phyloP scores from a whole-genome alignment of 2,113 vertebrate genomes.

The Bubo blakistoni region DNA sequence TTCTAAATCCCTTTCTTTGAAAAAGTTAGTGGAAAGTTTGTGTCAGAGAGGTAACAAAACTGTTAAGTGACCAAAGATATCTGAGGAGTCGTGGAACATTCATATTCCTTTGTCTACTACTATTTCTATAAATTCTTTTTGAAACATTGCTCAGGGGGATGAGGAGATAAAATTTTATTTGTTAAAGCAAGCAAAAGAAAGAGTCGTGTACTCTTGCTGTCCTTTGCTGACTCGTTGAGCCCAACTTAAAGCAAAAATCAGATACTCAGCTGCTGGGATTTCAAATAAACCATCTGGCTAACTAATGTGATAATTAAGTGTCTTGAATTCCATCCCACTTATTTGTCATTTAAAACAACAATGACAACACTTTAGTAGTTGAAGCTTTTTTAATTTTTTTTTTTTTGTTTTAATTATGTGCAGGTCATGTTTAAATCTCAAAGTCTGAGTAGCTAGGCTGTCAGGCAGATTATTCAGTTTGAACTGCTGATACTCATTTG shows the following conservation, averaged over 20 bases:
- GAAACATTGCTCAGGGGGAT: neutral
- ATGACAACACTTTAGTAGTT: neutral
- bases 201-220: neutral
- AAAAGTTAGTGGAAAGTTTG: neutral
- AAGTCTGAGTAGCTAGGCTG: neutral
- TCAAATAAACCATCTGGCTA: slow-evolving; percentile 44
- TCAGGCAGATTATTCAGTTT: neutral
- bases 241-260: slow-evolving; percentile 4
- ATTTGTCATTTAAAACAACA: slow-evolving; percentile 45
- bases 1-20: neutral
- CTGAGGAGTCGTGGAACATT: neutral
- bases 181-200: neutral
- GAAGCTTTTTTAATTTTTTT: neutral
- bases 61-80: neutral
- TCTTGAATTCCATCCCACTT: slow-evolving; percentile 35
- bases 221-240: neutral
- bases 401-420: neutral
- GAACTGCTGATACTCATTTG: neutral
- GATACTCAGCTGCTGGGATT: slow-evolving; percentile 5
- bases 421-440: neutral
- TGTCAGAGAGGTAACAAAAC: neutral
- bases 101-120: neutral
- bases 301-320: slow-evolving; percentile 29
- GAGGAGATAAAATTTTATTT: neutral
- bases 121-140: neutral